Evolutionary conservation across 53 echinoderm and acorn worm genomes (phyloP).

Genomic region (Hippasteria phrygiana): DNA sequence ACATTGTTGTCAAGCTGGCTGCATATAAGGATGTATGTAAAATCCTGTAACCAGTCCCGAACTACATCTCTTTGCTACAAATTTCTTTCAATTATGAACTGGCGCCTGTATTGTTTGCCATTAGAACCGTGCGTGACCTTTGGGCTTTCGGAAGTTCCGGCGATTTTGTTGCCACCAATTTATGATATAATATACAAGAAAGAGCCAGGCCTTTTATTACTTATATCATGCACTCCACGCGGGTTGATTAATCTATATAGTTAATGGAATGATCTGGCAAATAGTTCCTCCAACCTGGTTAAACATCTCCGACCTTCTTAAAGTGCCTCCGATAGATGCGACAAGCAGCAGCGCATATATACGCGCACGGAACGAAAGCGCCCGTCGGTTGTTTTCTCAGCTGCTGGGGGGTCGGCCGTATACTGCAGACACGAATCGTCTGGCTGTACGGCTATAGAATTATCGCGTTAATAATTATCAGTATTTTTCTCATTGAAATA

Average conservation of each 20-base stretch:
- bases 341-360: neutral
- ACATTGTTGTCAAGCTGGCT: too few species aligned
- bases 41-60: too few species aligned
- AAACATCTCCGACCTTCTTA: neutral
- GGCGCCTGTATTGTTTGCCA: too few species aligned
- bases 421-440: neutral
- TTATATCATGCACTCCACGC: too few species aligned
- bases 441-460: neutral
- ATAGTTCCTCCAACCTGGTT: constrained; percentile 2
- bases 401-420: neutral
- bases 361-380: neutral
- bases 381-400: constrained; percentile 16
- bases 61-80: too few species aligned
- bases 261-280: constrained; percentile 8
- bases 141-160: too few species aligned
- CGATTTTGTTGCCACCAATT: too few species aligned
- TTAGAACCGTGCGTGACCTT: too few species aligned
- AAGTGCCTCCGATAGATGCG: constrained; percentile 13
- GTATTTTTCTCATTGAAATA: neutral
- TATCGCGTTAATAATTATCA: neutral
- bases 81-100: too few species aligned
- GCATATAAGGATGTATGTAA: too few species aligned
- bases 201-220: neutral
- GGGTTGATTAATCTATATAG: neutral
- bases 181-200: neutral